Evolutionary conservation across 2,888 invertebrate species (phyloP), one percentile per base, ranked within the genome.

Genomic region (Ormia ochracea): DNA sequence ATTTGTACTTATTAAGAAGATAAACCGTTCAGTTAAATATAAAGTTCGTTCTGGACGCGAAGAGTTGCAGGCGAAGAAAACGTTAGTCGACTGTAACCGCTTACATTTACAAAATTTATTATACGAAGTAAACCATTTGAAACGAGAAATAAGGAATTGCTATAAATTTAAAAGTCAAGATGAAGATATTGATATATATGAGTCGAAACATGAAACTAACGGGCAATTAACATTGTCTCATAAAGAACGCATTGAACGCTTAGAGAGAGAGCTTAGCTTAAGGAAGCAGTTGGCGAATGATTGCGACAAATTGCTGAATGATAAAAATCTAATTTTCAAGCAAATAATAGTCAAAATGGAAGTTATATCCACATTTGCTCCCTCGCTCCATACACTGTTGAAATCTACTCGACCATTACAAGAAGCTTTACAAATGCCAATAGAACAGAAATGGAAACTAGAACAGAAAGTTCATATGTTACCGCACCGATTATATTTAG

Each of bases 161-260:
- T 92, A 97, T 77, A 96, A 98, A 87, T 98, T 98, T 88, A 98
- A 96, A 87, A 98, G 98, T 9, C 96, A 96, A 88, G 97, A 98
- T 92, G 96, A 98, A 90, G 94, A 95, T 86, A 96, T 98, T 85
- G 95, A 97, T 85, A 91, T 98, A 59, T 94, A 98, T 1, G 90
- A 95, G 0, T 91, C 95, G 61, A 94, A 95, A 73, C 92, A 92
- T 14, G 90, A 89, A 54, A 93, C 96, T 89, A 17, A 63, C 7
- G 77, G 82, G 0, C 66, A 78, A 10, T 31, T 63, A 7, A 23
- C 63, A 21, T 28, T 80, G n/a, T 91, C 92, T 43, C 98, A 98
- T 90, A 94, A 95, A 84, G 91, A 94, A 78, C 94, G 95, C 85
- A 89, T 98, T 79, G 96, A 96, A 23, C 93, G 97, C 79, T 90